These are phyloP conservation scores for Spisula subtruncata DNA, from an alignment of 2,888 invertebrate genomes.

Conservation along the genomic window DNA sequence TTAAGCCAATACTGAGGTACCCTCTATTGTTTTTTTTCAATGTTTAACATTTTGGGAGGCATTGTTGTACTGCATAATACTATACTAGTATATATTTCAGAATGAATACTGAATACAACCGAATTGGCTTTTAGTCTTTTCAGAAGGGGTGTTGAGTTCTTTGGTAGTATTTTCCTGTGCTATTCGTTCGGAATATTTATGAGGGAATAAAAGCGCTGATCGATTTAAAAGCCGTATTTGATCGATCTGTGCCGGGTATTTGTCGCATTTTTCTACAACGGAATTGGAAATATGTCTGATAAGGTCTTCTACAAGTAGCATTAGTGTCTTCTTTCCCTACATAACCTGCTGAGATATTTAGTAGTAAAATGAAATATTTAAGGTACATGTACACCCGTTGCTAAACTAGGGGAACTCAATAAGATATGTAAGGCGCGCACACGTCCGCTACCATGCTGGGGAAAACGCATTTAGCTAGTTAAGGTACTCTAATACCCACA, in stretches of 20 bases:
- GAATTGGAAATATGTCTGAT: background rate
- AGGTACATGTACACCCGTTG: background rate
- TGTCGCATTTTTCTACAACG: background rate
- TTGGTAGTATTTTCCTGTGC: background rate
- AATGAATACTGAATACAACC: background rate
- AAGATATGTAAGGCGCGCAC: background rate
- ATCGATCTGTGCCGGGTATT: background rate
- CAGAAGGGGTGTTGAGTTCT: background rate
- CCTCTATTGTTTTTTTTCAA: conserved; percentile 13
- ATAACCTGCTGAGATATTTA: background rate
- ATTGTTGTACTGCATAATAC: background rate
- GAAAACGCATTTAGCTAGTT: too few relatives aligned
- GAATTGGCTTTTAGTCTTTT: background rate
- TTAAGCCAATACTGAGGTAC: background rate
- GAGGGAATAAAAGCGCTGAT: background rate
- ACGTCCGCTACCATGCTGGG: background rate
- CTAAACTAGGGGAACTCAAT: background rate
- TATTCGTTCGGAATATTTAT: too few relatives aligned
- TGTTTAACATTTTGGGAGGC: conserved; percentile 1
- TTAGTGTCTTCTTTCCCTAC: background rate
- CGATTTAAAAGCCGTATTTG: background rate
- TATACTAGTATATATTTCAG: background rate
- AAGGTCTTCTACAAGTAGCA: background rate
- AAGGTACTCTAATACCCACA: too few relatives aligned
- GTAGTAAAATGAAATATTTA: background rate